phyloP scores from a whole-genome alignment of 2,888 invertebrate species.

The Erebia aethiops region DNA sequence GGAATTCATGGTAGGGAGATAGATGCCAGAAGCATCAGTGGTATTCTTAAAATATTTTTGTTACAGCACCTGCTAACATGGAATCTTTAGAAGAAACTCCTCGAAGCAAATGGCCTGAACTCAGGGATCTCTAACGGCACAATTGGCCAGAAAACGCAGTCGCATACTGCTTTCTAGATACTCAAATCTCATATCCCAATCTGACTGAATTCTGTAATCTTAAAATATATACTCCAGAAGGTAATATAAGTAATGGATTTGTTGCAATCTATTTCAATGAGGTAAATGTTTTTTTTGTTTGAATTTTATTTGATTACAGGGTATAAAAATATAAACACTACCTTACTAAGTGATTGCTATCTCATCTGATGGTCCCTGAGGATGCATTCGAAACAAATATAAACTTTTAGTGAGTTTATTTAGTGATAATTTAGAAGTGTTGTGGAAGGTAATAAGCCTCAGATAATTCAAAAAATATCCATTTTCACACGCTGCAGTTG shows the following conservation, averaged over 20 bases:
- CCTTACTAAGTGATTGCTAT: too few relatives aligned
- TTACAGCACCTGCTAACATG: slow-evolving; percentile 32
- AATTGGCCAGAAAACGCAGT: slow-evolving; percentile 47
- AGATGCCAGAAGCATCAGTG: too few relatives aligned
- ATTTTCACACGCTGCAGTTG: too few relatives aligned
- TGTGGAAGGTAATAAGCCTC: too few relatives aligned
- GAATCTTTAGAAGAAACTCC: slow-evolving; percentile 45
- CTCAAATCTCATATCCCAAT: slow-evolving; percentile 42
- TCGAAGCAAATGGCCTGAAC: slow-evolving; percentile 44
- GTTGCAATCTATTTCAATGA: slow-evolving; percentile 43
- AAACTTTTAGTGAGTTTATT: too few relatives aligned
- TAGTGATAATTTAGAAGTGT: too few relatives aligned
- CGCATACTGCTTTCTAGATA: slow-evolving; percentile 46
- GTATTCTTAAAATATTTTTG: neutral
- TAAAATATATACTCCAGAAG: slow-evolving; percentile 52
- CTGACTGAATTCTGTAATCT: slow-evolving; percentile 43
- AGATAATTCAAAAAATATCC: too few relatives aligned
- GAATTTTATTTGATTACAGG: neutral
- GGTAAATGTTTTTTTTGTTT: slow-evolving; percentile 37
- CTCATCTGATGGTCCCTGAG: too few relatives aligned
- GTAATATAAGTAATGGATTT: slow-evolving; percentile 50
- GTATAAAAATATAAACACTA: too few relatives aligned
- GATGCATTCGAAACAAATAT: too few relatives aligned
- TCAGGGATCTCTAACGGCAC: slow-evolving; percentile 44
- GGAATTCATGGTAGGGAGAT: too few relatives aligned